Evolutionary conservation across 2,888 invertebrate species (phyloP), one percentile per base, ranked within the genome.

Genomic region (Pachycephus smyrnensis): DNA sequence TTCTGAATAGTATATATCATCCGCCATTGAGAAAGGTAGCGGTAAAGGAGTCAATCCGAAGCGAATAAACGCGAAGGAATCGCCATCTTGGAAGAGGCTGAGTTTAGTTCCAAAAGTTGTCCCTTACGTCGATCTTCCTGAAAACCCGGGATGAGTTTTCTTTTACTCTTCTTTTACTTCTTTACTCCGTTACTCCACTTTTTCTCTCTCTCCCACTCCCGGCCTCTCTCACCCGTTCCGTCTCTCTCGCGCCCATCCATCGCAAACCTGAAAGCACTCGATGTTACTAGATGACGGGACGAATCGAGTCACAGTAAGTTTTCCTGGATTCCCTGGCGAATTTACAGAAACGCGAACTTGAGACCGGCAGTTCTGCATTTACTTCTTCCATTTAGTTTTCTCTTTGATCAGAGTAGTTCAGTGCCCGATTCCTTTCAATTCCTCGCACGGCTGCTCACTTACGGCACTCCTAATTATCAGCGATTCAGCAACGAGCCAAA

Each of bases 351-450:
- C 77, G 76, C 74, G 76, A 78, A 75, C 81, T 78, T 69, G 73
- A 40, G 35, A 73, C 40, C 75, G 73, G 78, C 40, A 40, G 75
- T 73, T 77, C 76, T 40, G 37, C 74, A 69, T 80, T 76, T 69
- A 75, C 79, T 79, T 78, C 82, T 79, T 81, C 80, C 82, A 83
- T 82, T 83, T 81, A 83, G 79, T 80, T 76, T 83, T 82, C 81
- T 76, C 84, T 84, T 84, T 84, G 83, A 84, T 84, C 82, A 82
- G 35, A 69, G 40, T 68, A 35, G 40, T 1, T 15, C 40, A 15
- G 40, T 2, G 15, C 35, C 0, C 1, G 15, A 40, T 68, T 75
- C 76, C 37, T 75, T 69, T 69, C 68, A 35, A 68, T n/a, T 40
- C 55, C 55, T 75, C 37, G 68, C 68, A 75, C 73, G 35, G 32